Conservation (phyloP, 2,113 vertebrate species). For the Natator depressus region DNA sequence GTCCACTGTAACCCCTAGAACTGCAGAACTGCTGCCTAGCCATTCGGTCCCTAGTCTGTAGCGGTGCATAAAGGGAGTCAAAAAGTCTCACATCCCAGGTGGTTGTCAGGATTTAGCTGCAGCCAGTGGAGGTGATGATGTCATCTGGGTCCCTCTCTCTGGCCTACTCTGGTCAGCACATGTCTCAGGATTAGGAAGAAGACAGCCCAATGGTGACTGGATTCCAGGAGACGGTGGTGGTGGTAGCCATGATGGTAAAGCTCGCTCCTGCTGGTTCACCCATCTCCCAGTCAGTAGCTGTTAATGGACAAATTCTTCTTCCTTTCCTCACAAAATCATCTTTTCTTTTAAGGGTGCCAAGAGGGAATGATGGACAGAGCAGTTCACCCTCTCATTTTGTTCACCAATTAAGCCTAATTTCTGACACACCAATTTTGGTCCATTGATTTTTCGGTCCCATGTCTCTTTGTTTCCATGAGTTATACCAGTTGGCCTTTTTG, state of each 20-base stretch:
- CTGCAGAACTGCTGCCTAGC: no score
- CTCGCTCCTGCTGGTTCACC: not conserved
- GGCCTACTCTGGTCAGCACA: not conserved
- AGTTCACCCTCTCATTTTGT: not conserved
- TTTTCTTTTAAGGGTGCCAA: not conserved
- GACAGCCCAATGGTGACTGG: not conserved
- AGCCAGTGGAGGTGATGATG: not conserved
- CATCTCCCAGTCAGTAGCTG: not conserved
- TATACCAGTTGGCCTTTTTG: not conserved
- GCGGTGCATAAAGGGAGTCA: not conserved
- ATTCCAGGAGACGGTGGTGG: not conserved
- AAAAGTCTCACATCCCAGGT: not conserved
- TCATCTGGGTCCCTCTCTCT: not conserved
- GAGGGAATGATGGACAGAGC: not conserved
- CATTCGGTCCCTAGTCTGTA: no score
- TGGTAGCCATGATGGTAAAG: not conserved
- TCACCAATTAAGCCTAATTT: not conserved
- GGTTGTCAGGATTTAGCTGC: not conserved
- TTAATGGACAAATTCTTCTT: not conserved
- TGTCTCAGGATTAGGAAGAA: not conserved
- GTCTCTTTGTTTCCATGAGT: not conserved
- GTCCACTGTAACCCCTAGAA: no score
- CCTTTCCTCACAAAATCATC: not conserved
- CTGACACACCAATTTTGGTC: not conserved
- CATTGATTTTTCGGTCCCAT: not conserved